Evolutionary conservation across 2,888 invertebrate species (phyloP).

Genomic region (Tipula helvola): DNA sequence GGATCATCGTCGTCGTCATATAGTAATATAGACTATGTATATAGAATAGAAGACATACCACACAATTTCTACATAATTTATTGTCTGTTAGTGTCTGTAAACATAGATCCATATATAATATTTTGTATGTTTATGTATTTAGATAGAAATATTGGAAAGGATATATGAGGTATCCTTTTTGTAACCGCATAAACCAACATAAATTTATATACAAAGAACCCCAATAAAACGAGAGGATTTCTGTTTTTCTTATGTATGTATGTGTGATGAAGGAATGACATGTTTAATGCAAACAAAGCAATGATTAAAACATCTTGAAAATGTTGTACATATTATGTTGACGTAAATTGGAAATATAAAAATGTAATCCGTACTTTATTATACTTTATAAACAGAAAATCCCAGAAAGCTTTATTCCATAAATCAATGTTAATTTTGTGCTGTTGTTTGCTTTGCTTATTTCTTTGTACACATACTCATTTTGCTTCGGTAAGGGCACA

Average conservation of each 20-base stretch:
- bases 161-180: background rate
- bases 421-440: background rate
- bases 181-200: background rate
- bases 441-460: background rate
- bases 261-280: background rate
- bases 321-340: background rate
- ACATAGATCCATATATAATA: background rate
- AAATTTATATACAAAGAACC: background rate
- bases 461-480: background rate
- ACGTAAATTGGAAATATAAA: background rate
- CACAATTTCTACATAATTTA: background rate
- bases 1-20: background rate
- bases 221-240: background rate
- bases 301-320: background rate
- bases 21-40: background rate
- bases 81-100: background rate
- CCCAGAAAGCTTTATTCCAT: background rate
- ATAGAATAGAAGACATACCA: background rate
- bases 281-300: background rate
- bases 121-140: too few species aligned
- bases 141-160: background rate
- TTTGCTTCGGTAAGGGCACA: background rate
- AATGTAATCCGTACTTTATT: background rate
- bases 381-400: background rate
- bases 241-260: background rate